Conservation (phyloP, 37 sponge, comb jelly and placozoan species). For the Lycopodina hypogea region DNA sequence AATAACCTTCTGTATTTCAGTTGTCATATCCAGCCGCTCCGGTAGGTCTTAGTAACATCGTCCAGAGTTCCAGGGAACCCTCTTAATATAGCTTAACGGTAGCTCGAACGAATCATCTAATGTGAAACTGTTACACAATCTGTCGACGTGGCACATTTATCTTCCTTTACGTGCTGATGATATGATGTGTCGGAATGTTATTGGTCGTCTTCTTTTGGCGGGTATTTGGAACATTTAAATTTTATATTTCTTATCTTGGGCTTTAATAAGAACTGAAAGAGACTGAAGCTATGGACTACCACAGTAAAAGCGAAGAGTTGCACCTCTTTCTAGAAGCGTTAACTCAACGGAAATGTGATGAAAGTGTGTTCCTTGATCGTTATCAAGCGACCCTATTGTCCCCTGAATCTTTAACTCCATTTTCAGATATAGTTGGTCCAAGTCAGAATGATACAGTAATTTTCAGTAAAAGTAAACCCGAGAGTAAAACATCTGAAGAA, state of each 20-base stretch:
- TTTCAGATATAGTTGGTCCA: constrained; percentile 18
- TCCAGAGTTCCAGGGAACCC: background rate
- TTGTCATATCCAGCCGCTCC: background rate
- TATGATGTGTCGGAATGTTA: background rate
- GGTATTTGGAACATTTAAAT: background rate
- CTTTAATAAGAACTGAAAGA: constrained; percentile 8
- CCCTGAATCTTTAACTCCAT: constrained; percentile 2
- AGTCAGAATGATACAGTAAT: constrained; percentile 4
- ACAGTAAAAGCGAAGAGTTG: background rate
- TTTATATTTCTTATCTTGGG: too few relatives aligned
- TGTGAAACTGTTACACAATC: too few relatives aligned
- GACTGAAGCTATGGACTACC: background rate
- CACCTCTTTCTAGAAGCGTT: background rate
- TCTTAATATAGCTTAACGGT: too few relatives aligned
- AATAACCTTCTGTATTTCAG: background rate
- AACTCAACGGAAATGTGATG: background rate
- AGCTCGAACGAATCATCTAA: too few relatives aligned
- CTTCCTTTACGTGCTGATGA: too few relatives aligned
- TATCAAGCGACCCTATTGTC: background rate
- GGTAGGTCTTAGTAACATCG: background rate
- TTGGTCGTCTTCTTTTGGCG: constrained; percentile 10
- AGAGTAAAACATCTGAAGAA: background rate
- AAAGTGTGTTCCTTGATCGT: background rate
- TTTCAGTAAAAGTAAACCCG: background rate
- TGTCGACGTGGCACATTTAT: too few relatives aligned